phyloP scores from a whole-genome alignment of 2,888 invertebrate species.

The Julus scanicus region DNA sequence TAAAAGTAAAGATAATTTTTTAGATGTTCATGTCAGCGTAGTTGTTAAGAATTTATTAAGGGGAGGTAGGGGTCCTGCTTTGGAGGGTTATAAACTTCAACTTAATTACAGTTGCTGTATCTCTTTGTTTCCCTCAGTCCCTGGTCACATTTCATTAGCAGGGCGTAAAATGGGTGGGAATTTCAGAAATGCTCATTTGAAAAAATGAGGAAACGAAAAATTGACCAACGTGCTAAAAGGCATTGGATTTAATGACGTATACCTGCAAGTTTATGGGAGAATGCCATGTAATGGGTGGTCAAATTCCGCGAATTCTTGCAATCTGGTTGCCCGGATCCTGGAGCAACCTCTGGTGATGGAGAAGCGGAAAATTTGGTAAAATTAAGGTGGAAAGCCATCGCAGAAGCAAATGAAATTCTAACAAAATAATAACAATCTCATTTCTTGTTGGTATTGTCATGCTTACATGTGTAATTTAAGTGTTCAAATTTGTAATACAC shows the following conservation, averaged over 20 bases:
- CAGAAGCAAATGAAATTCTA: too few relatives aligned
- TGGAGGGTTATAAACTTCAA: constrained; percentile 11
- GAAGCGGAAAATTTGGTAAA: too few relatives aligned
- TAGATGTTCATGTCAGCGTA: constrained; percentile 19
- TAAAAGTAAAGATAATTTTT: constrained; percentile 19
- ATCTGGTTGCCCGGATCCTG: too few relatives aligned
- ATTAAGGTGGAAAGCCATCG: too few relatives aligned
- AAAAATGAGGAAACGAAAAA: neutral
- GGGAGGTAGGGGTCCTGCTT: neutral
- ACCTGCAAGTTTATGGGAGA: neutral
- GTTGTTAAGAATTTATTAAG: constrained; percentile 11
- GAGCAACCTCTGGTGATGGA: neutral
- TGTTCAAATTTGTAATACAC: too few relatives aligned
- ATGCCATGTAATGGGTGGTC: neutral
- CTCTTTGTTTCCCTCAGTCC: neutral
- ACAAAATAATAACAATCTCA: too few relatives aligned
- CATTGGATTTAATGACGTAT: neutral
- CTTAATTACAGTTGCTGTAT: neutral
- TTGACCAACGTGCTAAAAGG: constrained; percentile 3
- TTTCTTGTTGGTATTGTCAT: too few relatives aligned
- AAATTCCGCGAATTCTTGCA: neutral
- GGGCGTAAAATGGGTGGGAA: neutral
- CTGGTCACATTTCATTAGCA: neutral
- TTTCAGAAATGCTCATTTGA: neutral
- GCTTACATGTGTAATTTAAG: too few relatives aligned